These are phyloP conservation scores for Caretta caretta DNA, from an alignment of 2,113 vertebrate genomes.

Conservation along the genomic window DNA sequence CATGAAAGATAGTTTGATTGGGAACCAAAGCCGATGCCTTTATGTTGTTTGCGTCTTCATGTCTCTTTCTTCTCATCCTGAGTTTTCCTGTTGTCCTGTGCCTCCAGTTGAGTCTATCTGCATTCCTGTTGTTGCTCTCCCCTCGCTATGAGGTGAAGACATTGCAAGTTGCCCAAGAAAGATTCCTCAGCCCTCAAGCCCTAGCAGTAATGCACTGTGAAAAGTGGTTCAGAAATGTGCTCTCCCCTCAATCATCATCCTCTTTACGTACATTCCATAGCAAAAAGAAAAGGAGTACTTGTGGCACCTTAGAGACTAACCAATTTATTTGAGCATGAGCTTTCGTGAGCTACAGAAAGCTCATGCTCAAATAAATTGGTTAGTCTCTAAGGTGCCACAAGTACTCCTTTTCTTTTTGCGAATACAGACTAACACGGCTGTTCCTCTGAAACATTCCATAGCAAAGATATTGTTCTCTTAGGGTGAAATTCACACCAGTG, in stretches of 20 bases:
- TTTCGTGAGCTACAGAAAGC: too few species aligned
- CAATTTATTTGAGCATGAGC: too few species aligned
- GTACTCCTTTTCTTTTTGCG: too few species aligned
- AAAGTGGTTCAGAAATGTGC: background rate
- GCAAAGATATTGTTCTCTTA: background rate
- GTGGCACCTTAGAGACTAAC: too few species aligned
- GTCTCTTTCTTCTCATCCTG: background rate
- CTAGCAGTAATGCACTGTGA: background rate
- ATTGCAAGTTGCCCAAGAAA: background rate
- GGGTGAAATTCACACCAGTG: background rate
- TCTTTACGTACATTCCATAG: background rate
- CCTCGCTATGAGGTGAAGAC: background rate
- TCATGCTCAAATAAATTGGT: too few species aligned
- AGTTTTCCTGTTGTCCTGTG: background rate
- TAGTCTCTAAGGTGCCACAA: too few species aligned
- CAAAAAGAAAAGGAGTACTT: too few species aligned
- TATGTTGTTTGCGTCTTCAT: background rate
- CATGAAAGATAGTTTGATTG: background rate
- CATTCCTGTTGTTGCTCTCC: background rate
- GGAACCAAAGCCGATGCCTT: background rate
- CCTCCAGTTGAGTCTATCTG: background rate
- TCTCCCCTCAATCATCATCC: background rate
- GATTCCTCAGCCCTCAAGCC: background rate
- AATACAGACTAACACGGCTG: too few species aligned
- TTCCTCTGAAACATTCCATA: background rate